Base-by-base conservation (phyloP, 2,888 invertebrate species). In the Pterostichus niger region DNA sequence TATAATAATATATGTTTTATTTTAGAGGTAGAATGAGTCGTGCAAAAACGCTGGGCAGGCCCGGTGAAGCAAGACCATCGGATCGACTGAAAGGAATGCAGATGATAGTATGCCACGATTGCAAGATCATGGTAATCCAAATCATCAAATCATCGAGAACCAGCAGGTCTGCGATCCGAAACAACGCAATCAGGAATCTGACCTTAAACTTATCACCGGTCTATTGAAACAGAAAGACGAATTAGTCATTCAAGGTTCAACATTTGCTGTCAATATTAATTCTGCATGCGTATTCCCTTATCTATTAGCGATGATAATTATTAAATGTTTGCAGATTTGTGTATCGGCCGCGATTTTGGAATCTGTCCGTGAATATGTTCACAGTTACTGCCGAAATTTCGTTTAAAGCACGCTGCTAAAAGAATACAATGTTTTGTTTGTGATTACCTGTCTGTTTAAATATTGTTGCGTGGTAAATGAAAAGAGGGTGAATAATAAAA, bases 31-130 rank as follows among this genome's bases (percentile, higher is more conserved):
- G 93, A 83, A 93, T 94, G 87, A 92, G 93, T 52, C 93, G 94
- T 81, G 91, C 92, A 85, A 92, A 93, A 87, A 91, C 92, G 83
- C 88, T 93, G 17, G 92, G 89, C 90, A 68, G 88, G 88, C 56
- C 85, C 84, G 85, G 89, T 85, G 85, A 90, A 83, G 87, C 87
- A 85, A 85, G 92, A 79, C 91, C 91, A 61, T 91, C 92, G 84
- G 95, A 95, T 88, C 92, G 93, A 17, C 91, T 95, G 71, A 93
- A 94, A 84, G 94, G 94, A 85, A 94, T 96, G 84, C 94, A 96
- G 88, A 96, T 97, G 95, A 94, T 95, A 84, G 97, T 98, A 71
- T 98, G 98, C 89, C 95, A 96, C 89, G 98, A 98, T 92, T 98
- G 98, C 91, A 97, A 97, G 89, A 95, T 96, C 84, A 96, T 98